Evolutionary conservation across 2,113 vertebrate species (phyloP).

Genomic region (Calypte anna): DNA sequence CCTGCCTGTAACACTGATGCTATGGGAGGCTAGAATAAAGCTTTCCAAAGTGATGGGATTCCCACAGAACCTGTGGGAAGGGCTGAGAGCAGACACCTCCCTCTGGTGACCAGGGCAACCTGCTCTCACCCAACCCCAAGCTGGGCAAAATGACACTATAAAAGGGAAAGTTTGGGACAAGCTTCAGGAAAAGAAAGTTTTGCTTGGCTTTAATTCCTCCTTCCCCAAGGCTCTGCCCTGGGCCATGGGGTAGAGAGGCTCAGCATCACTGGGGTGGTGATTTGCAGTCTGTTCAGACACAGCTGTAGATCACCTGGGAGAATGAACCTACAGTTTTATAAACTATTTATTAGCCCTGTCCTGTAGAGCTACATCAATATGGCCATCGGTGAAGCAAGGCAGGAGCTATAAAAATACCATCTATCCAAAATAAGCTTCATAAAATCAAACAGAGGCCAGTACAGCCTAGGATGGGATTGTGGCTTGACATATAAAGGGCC

Average conservation of each 20-base stretch:
- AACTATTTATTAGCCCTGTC: conserved; percentile 81
- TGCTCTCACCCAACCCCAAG: background rate
- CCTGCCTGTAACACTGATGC: fast-evolving
- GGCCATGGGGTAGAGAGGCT: fast-evolving
- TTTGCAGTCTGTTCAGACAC: conserved; percentile 61
- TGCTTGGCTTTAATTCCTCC: background rate
- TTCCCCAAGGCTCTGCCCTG: background rate
- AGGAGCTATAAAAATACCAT: conserved; percentile 80
- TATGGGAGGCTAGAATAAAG: background rate
- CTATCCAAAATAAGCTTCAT: conserved; percentile 78
- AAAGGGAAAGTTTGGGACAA: background rate
- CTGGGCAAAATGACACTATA: background rate
- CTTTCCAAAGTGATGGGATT: background rate
- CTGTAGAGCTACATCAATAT: conserved; percentile 76
- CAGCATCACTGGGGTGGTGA: background rate
- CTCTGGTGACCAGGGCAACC: fast-evolving
- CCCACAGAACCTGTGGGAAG: fast-evolving
- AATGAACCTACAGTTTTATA: conserved; percentile 77
- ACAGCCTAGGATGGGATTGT: conserved; percentile 69
- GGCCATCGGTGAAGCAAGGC: conserved; percentile 78
- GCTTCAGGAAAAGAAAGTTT: background rate
- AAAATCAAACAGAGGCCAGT: conserved; percentile 75
- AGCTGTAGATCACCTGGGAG: conserved; percentile 68
- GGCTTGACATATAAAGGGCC: conserved; percentile 73
- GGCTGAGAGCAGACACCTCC: background rate